Evolutionary conservation across 2,113 vertebrate species (phyloP), one percentile per base, ranked within the genome.

Genomic region (Macroglossus sobrinus): DNA sequence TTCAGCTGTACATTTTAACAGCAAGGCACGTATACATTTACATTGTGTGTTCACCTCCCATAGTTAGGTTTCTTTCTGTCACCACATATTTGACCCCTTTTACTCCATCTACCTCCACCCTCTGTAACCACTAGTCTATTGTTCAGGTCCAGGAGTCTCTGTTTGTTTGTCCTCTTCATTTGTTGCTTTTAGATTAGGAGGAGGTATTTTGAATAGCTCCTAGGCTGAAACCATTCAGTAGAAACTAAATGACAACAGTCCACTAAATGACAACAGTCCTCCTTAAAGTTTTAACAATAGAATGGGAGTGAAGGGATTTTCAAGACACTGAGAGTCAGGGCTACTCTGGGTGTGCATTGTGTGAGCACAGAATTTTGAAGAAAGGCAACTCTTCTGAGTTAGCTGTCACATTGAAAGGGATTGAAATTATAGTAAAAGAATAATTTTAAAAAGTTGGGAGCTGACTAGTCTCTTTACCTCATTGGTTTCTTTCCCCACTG

Each of bases 231-330:
- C 18, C 40, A 43, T 24, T 89, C 68, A 59, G 9, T n/a, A 91
- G 71, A 21, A 43, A 16, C 68, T 66, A 81, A 79, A 47, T n/a
- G 35, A 55, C 68, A 72, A 72, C 16, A 80, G 21, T 53, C 47
- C 50, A 16, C 68, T 66, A 81, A 79, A 47, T n/a, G 35, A 55
- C 68, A 72, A 72, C 16, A 80, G 21, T 53, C 47, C 11, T 94
- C 63, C n/a, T 80, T 64, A 24, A 72, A 64, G 38, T 71, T 92
- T 96, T 80, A 72, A 91, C 71, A 89, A 59, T 74, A 78, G 69
- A 80, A 75, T 66, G 71, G 26, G 10, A 82, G 18, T 47, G 80
- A 59, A 79, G 45, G 53, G 63, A 50, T 69, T 87, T 93, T 82
- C 5, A 43, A 82, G 68, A 55, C 7, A 30, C 1, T 50, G 33